These are phyloP conservation scores for Pseudomugil tenellus DNA, from an alignment of 2,797 vertebrate genomes.

Conservation along the genomic window DNA sequence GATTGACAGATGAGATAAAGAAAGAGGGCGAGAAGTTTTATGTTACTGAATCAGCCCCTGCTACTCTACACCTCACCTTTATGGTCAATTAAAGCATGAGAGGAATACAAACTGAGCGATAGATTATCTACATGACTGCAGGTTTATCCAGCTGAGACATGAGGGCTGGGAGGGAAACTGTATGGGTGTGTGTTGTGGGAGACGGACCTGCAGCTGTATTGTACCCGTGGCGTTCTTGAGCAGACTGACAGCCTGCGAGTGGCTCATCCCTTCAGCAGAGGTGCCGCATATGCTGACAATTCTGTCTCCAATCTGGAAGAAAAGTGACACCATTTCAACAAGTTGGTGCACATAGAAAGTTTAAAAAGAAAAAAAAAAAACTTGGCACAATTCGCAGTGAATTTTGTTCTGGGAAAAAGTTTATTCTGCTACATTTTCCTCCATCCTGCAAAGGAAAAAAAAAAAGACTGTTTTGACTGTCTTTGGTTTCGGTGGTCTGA, in stretches of 20 bases:
- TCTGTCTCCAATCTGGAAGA: constrained; percentile 91
- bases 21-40: no score
- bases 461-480: no score
- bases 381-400: neutral
- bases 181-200: constrained; percentile 18
- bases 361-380: neutral
- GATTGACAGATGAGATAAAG: no score
- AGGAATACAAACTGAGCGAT: neutral
- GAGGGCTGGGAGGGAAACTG: neutral
- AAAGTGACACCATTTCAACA: neutral
- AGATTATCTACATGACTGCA: constrained; percentile 27
- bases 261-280: constrained; percentile 92
- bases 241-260: constrained; percentile 91
- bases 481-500: neutral
- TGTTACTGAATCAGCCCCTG: constrained; percentile 30
- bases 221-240: constrained; percentile 91
- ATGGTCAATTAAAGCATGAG: constrained; percentile 1
- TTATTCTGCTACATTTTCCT: neutral
- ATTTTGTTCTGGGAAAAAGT: constrained; percentile 8
- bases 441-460: neutral
- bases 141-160: constrained; percentile 36
- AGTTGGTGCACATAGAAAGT: neutral
- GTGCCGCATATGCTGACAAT: constrained; percentile 93
- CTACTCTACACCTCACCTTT: constrained; percentile 13
- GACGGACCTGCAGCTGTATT: constrained; percentile 93